phyloP scores from a whole-genome alignment of 2,888 invertebrate species.

The Portevinia maculata region DNA sequence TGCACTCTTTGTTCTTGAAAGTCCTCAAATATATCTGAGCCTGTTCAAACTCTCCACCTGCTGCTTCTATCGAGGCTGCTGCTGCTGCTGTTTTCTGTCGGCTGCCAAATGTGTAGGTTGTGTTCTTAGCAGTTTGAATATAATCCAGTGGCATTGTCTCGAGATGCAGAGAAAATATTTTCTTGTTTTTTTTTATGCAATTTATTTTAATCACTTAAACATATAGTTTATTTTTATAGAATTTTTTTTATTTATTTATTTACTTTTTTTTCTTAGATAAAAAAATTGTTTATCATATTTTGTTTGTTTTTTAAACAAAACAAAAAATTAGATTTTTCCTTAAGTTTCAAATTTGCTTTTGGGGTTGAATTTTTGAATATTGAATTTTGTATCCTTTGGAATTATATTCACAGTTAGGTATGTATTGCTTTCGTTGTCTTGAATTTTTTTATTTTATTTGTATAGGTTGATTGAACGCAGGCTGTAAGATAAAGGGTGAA shows the following conservation, averaged over 20 bases:
- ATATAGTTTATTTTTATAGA: conserved; percentile 3
- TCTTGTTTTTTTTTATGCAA: background rate
- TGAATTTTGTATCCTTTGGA: conserved; percentile 64
- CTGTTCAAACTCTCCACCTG: conserved; percentile 52
- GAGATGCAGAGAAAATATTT: conserved; percentile 18
- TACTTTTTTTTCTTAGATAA: conserved; percentile 33
- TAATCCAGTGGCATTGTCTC: conserved; percentile 72
- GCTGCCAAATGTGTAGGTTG: conserved; percentile 61
- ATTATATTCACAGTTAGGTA: conserved; percentile 79
- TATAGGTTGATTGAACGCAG: conserved; percentile 64
- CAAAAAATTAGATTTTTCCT: conserved; percentile 40
- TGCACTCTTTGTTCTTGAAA: conserved; percentile 55
- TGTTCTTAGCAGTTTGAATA: conserved; percentile 70
- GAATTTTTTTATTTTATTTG: conserved; percentile 76
- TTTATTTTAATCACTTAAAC: conserved; percentile 16
- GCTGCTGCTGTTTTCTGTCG: conserved; percentile 48
- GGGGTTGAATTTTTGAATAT: conserved; percentile 46
- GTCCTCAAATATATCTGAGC: conserved; percentile 58
- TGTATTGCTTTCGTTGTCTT: conserved; percentile 82
- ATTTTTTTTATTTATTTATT: conserved; percentile 14
- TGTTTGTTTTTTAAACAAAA: conserved; percentile 36
- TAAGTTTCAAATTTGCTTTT: conserved; percentile 71
- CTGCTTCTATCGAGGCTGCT: conserved; percentile 25
- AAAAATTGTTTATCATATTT: conserved; percentile 56
- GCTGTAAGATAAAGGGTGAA: conserved; percentile 39